Conservation (phyloP, 37 sponge, comb jelly and placozoan species). For the Dysidea cf. avara region DNA sequence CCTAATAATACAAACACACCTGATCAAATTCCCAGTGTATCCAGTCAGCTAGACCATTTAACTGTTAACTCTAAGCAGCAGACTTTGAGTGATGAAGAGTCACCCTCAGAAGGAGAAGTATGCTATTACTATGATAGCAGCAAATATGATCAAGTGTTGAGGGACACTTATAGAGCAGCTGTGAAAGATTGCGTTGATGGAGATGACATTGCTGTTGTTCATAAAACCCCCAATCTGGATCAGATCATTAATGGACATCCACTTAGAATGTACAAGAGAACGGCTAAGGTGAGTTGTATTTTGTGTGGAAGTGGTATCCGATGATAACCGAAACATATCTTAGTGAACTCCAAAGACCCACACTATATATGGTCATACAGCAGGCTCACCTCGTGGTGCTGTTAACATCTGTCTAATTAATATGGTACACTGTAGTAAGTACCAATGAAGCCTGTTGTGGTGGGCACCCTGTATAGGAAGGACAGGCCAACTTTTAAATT, state of each 20-base stretch:
- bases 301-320: neutral
- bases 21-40: conserved; percentile 9
- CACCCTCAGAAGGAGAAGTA: too few relatives aligned
- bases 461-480: too few relatives aligned
- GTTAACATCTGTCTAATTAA: neutral
- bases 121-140: too few relatives aligned
- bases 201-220: too few relatives aligned
- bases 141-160: too few relatives aligned
- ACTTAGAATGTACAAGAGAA: conserved; percentile 15
- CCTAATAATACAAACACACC: too few relatives aligned
- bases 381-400: neutral
- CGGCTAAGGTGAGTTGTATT: conserved; percentile 13
- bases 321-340: too few relatives aligned
- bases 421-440: too few relatives aligned
- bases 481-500: too few relatives aligned
- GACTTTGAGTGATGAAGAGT: neutral
- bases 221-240: neutral
- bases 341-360: conserved; percentile 7
- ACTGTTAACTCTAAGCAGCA: neutral
- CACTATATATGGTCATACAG: neutral
- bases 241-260: conserved; percentile 1
- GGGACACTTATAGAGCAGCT: too few relatives aligned
- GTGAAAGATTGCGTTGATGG: too few relatives aligned
- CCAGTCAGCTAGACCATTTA: neutral
- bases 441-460: too few relatives aligned